A percentile compares a stretch with the other conserved stretches of the same genome.
phyloP scores from a whole-genome alignment of 2,113 vertebrate genomes.

The Tor tambroides region DNA sequence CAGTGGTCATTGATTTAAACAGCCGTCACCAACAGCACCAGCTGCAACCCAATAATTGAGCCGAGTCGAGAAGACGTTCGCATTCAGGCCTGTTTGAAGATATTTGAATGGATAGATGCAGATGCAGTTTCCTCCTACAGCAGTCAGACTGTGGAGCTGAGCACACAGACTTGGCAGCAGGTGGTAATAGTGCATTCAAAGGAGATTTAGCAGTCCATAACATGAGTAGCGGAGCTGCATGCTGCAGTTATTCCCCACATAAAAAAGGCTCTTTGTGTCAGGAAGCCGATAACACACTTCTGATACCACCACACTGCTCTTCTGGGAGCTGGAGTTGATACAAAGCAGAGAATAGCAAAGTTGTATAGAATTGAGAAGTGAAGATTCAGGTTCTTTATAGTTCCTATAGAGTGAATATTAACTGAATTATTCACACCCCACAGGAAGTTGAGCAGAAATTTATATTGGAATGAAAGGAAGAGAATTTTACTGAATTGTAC shows the following conservation, averaged over 20 bases:
- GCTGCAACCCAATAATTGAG: slow-evolving; percentile 15
- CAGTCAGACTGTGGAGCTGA: not conserved
- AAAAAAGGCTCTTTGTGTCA: slow-evolving; percentile 25
- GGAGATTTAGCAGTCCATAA: slow-evolving; percentile 10
- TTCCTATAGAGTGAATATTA: not conserved
- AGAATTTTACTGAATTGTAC: not conserved
- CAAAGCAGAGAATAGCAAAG: not conserved
- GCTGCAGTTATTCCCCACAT: not conserved
- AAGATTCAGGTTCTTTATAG: not conserved
- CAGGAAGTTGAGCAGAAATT: not conserved
- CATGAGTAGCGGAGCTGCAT: not conserved
- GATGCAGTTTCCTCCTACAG: slow-evolving; percentile 2
- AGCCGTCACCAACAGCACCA: slow-evolving; percentile 10
- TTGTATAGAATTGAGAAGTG: not conserved
- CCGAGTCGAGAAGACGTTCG: not conserved
- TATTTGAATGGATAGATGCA: not conserved
- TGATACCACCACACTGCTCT: not conserved
- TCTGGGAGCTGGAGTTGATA: slow-evolving; percentile 3
- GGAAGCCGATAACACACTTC: not conserved
- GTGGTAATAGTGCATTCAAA: slow-evolving; percentile 29
- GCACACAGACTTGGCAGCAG: slow-evolving; percentile 4
- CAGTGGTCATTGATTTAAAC: slow-evolving; percentile 49
- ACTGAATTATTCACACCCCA: not conserved
- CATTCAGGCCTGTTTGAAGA: slow-evolving; percentile 19
- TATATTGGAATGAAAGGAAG: not conserved